These are phyloP conservation scores for Drosophila sturtevanti DNA, from an alignment of 1,140 invertebrate genomes.

Conservation along the genomic window DNA sequence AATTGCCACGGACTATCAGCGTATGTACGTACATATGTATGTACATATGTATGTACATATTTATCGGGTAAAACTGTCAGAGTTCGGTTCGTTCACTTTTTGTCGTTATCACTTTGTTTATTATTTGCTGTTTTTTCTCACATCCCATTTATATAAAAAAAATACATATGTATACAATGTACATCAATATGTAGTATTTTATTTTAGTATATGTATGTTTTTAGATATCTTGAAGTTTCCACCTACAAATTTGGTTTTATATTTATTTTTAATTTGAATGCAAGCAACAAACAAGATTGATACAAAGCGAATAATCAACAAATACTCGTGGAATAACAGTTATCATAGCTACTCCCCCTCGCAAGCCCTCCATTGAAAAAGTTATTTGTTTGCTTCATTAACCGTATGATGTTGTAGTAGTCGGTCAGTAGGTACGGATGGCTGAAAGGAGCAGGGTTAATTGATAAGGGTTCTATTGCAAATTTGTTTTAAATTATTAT, in stretches of 20 bases:
- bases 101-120: not conserved
- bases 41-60: too few species aligned
- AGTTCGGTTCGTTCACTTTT: slow-evolving; percentile 2
- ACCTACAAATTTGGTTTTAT: slow-evolving; percentile 36
- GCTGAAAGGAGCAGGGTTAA: not conserved
- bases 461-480: not conserved
- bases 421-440: not conserved
- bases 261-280: slow-evolving; percentile 55
- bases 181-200: not conserved
- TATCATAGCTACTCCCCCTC: slow-evolving; percentile 14
- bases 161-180: not conserved
- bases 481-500: not conserved
- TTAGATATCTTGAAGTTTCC: slow-evolving; percentile 29
- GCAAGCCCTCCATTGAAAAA: slow-evolving; percentile 55
- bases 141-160: not conserved
- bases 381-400: slow-evolving; percentile 70
- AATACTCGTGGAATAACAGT: slow-evolving; percentile 35
- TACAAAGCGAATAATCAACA: not conserved
- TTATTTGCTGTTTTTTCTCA: not conserved
- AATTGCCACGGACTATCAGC: not conserved
- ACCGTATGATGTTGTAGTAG: slow-evolving; percentile 25
- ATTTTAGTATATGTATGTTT: not conserved
- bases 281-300: slow-evolving; percentile 20
- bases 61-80: not conserved
- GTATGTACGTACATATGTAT: too few species aligned